Evolutionary conservation across 2,113 vertebrate genomes (phyloP), one percentile per base, ranked within the genome.

Genomic region (Excalfactoria chinensis): DNA sequence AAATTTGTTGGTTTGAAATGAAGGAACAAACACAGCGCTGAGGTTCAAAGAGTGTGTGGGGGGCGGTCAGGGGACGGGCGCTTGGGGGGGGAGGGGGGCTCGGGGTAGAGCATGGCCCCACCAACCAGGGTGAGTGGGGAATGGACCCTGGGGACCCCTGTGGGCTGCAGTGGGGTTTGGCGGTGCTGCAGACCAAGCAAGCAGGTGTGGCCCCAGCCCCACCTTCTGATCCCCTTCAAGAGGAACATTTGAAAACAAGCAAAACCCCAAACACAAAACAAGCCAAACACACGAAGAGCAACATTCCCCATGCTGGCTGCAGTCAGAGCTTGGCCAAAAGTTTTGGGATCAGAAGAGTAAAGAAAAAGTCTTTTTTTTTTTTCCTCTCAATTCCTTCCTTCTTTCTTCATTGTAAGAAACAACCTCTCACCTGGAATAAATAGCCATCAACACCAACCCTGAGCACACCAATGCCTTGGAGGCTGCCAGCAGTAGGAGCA

Each of bases 231-330:
- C 88, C 60, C 17, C 87, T 91, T 86, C 60, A 91, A 92, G 93
- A 77, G n/a, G 21, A 88, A 66, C 30, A 35, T 89, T 89, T 83
- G 59, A 91, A 89, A 92, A 72, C 69, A 77, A 49, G 72, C 76
- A 91, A 95, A 94, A 64, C 90, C 28, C 90, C 22, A 94, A 96
- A 89, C 82, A 82, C 82, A 82, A 95, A 95, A 80, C 91, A 91
- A 77, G 69, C 68, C 21, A 63, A 87, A 75, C 32, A 59, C 41
- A 93, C 13, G 5, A 34, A 35, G 51, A 91, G 72, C 82, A 85
- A 43, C 78, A 77, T 80, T 92, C 60, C 56, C 78, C 37, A 75
- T 0, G 0, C 16, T 32, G 74, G 46, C 44, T 86, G 59, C 19
- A 68, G 77, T 32, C 28, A 37, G 67, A 37, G 41, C 28, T 79